Conservation (phyloP, 2,797 vertebrate genomes). For the Anguilla anguilla region DNA sequence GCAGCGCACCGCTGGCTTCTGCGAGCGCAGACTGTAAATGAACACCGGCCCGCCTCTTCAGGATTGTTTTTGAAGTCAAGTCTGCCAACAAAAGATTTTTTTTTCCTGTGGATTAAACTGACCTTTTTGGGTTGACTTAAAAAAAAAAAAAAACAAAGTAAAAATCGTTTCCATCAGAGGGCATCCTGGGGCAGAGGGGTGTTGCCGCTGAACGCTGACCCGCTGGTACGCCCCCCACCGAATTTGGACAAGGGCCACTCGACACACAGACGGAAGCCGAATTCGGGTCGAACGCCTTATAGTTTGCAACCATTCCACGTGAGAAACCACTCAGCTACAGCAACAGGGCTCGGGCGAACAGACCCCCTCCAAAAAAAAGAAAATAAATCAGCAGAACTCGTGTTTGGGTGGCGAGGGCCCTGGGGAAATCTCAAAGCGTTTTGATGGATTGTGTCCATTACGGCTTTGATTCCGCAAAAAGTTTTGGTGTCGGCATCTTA, state of each 20-base stretch:
- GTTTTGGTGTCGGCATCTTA: conserved; percentile 40
- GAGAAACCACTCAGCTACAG: neutral
- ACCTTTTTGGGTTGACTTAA: neutral
- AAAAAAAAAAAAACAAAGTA: neutral
- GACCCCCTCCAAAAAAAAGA: neutral
- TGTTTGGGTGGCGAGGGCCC: conserved; percentile 39
- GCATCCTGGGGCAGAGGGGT: neutral
- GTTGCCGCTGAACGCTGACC: neutral
- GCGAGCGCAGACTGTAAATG: neutral
- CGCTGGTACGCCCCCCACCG: neutral
- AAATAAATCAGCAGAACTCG: conserved; percentile 39
- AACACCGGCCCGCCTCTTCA: neutral
- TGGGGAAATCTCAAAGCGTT: conserved; percentile 50
- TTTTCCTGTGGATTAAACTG: neutral
- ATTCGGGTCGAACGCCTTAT: neutral
- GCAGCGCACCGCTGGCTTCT: neutral
- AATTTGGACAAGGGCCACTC: neutral
- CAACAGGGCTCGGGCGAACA: neutral
- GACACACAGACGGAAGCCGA: neutral
- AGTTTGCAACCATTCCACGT: neutral
- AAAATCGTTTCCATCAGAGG: neutral
- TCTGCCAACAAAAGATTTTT: neutral
- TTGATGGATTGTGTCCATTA: conserved; percentile 47
- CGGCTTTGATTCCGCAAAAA: conserved; percentile 47
- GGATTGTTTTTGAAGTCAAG: neutral